Conservation (phyloP, 1,140 invertebrate genomes). For the Aphelenchoides besseyi region DNA sequence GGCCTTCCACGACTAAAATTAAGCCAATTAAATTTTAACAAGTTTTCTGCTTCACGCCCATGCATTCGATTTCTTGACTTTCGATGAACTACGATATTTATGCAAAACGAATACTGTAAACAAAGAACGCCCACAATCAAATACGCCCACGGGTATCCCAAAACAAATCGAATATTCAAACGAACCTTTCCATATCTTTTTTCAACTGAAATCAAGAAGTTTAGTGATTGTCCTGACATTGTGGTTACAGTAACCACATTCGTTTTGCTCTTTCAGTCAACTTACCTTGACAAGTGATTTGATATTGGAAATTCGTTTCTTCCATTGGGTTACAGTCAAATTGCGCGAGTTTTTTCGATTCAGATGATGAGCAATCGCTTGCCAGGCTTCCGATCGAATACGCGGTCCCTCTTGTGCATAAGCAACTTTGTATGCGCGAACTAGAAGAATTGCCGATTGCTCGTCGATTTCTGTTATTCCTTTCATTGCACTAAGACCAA, state of each 20-base stretch:
- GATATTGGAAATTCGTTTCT: slow-evolving; percentile 21
- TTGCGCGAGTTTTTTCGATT: slow-evolving; percentile 19
- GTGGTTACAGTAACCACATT: not conserved
- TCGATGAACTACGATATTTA: too few species aligned
- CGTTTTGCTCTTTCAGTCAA: too few species aligned
- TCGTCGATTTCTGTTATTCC: slow-evolving; percentile 24
- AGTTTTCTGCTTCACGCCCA: not conserved
- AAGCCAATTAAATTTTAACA: not conserved
- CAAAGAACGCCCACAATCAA: not conserved
- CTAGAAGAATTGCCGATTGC: slow-evolving; percentile 7
- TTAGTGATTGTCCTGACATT: not conserved
- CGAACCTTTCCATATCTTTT: slow-evolving; percentile 16
- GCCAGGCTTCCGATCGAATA: slow-evolving; percentile 16
- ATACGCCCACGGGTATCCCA: not conserved
- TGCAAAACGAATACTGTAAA: too few species aligned
- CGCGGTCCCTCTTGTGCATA: slow-evolving; percentile 8
- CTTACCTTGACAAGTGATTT: slow-evolving; percentile 19
- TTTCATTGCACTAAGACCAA: slow-evolving; percentile 8
- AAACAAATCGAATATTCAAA: slow-evolving; percentile 2
- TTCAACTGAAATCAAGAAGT: slow-evolving; percentile 3
- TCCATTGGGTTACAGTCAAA: slow-evolving; percentile 20
- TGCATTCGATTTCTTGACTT: too few species aligned
- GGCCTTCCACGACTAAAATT: slow-evolving; percentile 2
- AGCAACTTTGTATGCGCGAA: slow-evolving; percentile 15
- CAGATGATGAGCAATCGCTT: slow-evolving; percentile 16